phyloP scores from a whole-genome alignment of 2,797 vertebrate species.

The Scyliorhinus canicula region DNA sequence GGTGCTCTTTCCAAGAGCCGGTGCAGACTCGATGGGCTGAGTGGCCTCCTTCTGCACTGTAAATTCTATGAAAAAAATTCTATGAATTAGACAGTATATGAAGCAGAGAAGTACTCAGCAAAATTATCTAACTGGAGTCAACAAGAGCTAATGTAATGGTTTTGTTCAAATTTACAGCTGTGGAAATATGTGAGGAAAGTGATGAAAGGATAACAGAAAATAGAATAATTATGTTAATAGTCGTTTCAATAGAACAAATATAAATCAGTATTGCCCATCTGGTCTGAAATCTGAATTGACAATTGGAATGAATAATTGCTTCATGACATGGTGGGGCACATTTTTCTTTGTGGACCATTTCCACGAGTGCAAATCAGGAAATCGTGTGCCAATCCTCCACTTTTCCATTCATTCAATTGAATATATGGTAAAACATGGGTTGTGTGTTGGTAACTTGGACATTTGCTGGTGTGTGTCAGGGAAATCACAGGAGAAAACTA shows the following conservation, averaged over 20 bases:
- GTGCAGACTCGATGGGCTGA: too few species aligned
- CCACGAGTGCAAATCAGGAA: not conserved
- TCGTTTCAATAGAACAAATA: not conserved
- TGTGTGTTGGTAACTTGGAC: not conserved
- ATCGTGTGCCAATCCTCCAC: not conserved
- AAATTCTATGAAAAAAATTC: too few species aligned
- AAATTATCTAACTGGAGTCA: not conserved
- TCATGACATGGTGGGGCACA: not conserved
- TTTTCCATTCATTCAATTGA: not conserved
- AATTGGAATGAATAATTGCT: constrained; percentile 8
- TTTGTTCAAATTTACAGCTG: not conserved
- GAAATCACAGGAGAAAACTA: not conserved
- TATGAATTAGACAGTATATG: not conserved
- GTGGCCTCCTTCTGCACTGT: too few species aligned
- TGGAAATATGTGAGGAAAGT: not conserved
- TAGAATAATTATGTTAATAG: not conserved
- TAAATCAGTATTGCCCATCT: not conserved
- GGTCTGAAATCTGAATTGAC: not conserved
- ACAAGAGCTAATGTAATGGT: not conserved
- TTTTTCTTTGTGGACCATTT: not conserved
- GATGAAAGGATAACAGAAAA: not conserved
- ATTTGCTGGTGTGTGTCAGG: not conserved
- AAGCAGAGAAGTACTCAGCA: not conserved
- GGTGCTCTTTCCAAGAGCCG: too few species aligned
- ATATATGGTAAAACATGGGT: not conserved